A percentile compares a stretch with the other conserved stretches of the same genome.
Evolutionary conservation across 2,797 vertebrate genomes (phyloP).

Genomic region (Rhabdophis nuchalis): DNA sequence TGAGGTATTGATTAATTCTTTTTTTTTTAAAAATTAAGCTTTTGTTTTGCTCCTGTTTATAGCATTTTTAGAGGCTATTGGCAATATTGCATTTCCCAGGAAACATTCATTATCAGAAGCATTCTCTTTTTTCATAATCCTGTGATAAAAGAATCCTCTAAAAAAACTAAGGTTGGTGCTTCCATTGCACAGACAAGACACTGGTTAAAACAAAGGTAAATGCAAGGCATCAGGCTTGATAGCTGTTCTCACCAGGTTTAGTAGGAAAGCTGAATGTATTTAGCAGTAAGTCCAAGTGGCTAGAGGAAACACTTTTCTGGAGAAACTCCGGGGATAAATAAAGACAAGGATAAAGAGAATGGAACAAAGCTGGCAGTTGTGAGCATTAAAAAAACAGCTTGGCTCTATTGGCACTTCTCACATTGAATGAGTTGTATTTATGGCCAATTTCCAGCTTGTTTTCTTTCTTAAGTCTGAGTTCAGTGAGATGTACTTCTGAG

Average conservation of each 20-base stretch:
- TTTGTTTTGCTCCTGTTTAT: constrained; percentile 59
- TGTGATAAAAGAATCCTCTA: constrained; percentile 54
- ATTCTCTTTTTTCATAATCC: constrained; percentile 49
- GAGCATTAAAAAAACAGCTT: not conserved
- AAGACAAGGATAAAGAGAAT: constrained; percentile 7
- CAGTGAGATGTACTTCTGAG: not conserved
- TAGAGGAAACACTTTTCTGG: constrained; percentile 29
- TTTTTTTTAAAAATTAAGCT: constrained; percentile 32
- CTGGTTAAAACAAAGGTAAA: constrained; percentile 39
- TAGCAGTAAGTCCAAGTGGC: constrained; percentile 22
- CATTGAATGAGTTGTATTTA: not conserved
- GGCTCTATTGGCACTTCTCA: not conserved
- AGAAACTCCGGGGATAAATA: constrained; percentile 9
- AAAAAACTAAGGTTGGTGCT: constrained; percentile 44
- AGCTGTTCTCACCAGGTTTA: not conserved
- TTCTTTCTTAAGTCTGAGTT: not conserved
- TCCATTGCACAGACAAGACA: constrained; percentile 39
- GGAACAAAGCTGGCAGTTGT: not conserved
- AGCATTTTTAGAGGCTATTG: constrained; percentile 57
- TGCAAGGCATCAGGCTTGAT: constrained; percentile 7
- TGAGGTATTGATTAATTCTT: constrained; percentile 70
- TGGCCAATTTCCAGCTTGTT: not conserved
- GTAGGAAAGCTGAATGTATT: not conserved
- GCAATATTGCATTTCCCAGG: constrained; percentile 57
- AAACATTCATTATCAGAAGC: constrained; percentile 54